These are phyloP conservation scores for Pyralis farinalis DNA, from an alignment of 2,888 invertebrate species.

Conservation along the genomic window DNA sequence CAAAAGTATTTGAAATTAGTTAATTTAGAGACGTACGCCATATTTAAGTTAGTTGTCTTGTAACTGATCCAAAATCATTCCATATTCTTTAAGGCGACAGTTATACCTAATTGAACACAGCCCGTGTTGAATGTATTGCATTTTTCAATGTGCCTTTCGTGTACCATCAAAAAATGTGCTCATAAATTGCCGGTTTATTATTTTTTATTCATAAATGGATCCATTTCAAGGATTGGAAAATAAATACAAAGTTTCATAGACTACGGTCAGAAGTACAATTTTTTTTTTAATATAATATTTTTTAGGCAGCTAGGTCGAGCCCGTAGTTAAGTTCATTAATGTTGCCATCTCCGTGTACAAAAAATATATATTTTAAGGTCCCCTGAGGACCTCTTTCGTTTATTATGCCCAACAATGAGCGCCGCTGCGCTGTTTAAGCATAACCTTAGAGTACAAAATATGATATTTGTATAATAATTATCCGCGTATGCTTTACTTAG, in stretches of 20 bases:
- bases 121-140: too few species aligned
- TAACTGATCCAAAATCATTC: too few species aligned
- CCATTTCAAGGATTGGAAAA: too few species aligned
- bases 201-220: too few species aligned
- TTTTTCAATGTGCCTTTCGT: too few species aligned
- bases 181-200: too few species aligned
- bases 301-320: slow-evolving; percentile 38
- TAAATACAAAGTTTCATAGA: not conserved
- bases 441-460: slow-evolving; percentile 79
- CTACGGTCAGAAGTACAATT: slow-evolving; percentile 21
- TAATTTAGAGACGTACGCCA: too few species aligned
- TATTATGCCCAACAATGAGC: slow-evolving; percentile 11
- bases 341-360: slow-evolving; percentile 41
- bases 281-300: slow-evolving; percentile 7
- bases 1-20: too few species aligned
- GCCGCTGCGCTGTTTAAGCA: slow-evolving; percentile 26
- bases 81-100: too few species aligned
- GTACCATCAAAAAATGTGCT: too few species aligned
- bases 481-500: slow-evolving; percentile 76
- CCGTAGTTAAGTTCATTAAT: slow-evolving; percentile 30
- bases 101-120: too few species aligned
- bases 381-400: slow-evolving; percentile 14
- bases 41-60: too few species aligned
- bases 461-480: slow-evolving; percentile 66
- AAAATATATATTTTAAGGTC: slow-evolving; percentile 14